phyloP scores from a whole-genome alignment of 2,113 vertebrate genomes.

The Coptodon bakossiorum region DNA sequence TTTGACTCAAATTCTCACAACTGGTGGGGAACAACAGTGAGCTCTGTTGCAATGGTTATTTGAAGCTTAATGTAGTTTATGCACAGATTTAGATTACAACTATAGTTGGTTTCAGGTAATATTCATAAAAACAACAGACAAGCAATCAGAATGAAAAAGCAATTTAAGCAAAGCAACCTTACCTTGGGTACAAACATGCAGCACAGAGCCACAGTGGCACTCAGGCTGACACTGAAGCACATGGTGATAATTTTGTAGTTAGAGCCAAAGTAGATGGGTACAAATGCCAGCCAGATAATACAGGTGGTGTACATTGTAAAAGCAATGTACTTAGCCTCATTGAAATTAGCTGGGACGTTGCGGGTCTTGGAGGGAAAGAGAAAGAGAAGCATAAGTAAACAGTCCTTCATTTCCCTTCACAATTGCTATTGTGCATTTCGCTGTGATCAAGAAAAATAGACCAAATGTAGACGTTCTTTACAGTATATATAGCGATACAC shows the following conservation, averaged over 20 bases:
- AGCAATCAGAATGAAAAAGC: not conserved
- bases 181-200: slow-evolving; percentile 98
- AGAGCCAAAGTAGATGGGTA: slow-evolving; percentile 98
- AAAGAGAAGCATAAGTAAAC: not conserved
- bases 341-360: slow-evolving; percentile 98
- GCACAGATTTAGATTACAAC: not conserved
- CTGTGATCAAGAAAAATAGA: not conserved
- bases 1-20: not conserved
- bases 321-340: slow-evolving; percentile 97
- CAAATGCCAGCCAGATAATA: slow-evolving; percentile 98
- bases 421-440: not conserved
- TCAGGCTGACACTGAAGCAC: slow-evolving; percentile 98
- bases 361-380: slow-evolving; percentile 71
- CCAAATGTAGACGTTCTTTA: not conserved
- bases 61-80: not conserved
- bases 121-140: not conserved
- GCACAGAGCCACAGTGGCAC: slow-evolving; percentile 92
- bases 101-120: not conserved
- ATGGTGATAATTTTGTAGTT: slow-evolving; percentile 99
- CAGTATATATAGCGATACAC: not conserved
- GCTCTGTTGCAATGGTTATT: not conserved
- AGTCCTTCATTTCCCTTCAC: not conserved
- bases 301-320: slow-evolving; percentile 99
- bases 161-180: not conserved
- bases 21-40: not conserved